These are phyloP conservation scores for Holotrichia oblita DNA, from an alignment of 1,140 invertebrate species.

Conservation along the genomic window DNA sequence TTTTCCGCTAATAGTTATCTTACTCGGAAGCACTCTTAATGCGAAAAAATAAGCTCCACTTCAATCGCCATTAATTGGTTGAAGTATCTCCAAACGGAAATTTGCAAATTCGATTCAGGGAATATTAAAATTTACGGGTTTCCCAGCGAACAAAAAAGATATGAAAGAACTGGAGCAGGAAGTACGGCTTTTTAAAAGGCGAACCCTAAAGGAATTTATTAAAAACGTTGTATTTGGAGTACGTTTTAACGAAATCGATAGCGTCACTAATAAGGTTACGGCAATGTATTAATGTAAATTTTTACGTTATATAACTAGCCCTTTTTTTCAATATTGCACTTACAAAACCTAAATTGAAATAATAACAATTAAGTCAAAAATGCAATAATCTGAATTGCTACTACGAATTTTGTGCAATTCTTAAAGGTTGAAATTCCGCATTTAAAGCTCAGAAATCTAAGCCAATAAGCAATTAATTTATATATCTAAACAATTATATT, in stretches of 20 bases:
- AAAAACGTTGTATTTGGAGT: background rate
- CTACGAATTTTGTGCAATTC: too few species aligned
- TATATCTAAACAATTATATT: too few species aligned
- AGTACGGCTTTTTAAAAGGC: background rate
- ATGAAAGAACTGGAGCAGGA: background rate
- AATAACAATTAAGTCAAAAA: too few species aligned
- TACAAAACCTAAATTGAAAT: too few species aligned
- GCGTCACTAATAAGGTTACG: constrained; percentile 1
- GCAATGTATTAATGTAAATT: background rate
- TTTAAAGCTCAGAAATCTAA: too few species aligned
- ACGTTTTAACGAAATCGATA: constrained; percentile 9
- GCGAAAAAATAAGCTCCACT: background rate
- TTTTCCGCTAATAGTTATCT: too few species aligned
- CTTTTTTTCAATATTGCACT: too few species aligned
- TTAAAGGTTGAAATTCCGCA: too few species aligned
- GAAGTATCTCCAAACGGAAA: background rate
- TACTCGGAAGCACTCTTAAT: background rate
- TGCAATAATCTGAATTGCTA: too few species aligned
- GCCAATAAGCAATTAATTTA: too few species aligned
- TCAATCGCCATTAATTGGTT: background rate
- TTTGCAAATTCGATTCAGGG: background rate
- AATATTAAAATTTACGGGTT: constrained; percentile 11
- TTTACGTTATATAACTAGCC: too few species aligned
- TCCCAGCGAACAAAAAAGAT: background rate
- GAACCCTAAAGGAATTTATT: constrained; percentile 2